These are phyloP conservation scores for Phocoena sinus DNA, from an alignment of 2,113 vertebrate species.

Conservation along the genomic window DNA sequence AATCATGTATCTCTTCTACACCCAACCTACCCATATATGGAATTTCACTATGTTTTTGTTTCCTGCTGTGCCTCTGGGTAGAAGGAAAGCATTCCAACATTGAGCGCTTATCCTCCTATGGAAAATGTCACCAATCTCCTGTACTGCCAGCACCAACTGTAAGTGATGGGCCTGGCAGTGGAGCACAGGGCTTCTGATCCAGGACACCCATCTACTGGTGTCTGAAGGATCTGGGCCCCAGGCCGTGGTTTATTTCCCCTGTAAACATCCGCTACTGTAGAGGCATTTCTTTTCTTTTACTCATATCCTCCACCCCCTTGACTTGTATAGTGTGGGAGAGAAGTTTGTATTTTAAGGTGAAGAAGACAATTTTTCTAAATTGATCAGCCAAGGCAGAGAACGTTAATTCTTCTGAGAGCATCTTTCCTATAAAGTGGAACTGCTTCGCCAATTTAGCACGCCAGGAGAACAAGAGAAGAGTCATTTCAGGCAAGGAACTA, in stretches of 20 bases:
- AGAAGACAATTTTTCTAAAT: not conserved
- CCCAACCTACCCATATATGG: not conserved
- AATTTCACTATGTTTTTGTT: not conserved
- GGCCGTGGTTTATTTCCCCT: not conserved
- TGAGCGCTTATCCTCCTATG: not conserved
- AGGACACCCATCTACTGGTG: not conserved
- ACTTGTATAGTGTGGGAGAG: not conserved
- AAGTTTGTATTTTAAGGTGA: constrained; percentile 27
- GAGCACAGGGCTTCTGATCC: not conserved
- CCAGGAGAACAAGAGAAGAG: not conserved
- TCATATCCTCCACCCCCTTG: not conserved
- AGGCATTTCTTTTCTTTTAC: not conserved
- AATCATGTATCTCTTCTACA: not conserved
- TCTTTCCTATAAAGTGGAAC: not conserved
- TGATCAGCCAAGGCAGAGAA: not conserved
- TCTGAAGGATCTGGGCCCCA: not conserved
- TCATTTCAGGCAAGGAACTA: constrained; percentile 18
- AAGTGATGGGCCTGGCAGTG: not conserved
- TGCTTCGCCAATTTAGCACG: not conserved
- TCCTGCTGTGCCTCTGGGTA: not conserved
- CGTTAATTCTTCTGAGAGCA: not conserved
- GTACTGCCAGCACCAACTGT: not conserved
- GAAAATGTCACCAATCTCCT: not conserved
- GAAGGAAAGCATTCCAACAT: not conserved
- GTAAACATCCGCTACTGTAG: not conserved